Evolutionary conservation across 2,797 vertebrate genomes (phyloP).

Genomic region (Rhinogobio ventralis): DNA sequence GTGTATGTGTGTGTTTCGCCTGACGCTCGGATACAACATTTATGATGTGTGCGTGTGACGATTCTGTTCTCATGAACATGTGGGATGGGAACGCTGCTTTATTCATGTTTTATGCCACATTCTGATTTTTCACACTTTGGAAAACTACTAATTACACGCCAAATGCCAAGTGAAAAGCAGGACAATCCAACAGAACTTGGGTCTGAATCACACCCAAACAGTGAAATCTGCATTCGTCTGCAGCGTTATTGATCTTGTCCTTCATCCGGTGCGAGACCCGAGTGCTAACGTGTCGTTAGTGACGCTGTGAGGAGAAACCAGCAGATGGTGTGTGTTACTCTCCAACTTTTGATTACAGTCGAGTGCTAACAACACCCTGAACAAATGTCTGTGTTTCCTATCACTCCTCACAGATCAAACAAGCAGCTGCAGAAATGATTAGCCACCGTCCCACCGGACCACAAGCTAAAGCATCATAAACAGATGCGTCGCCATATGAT

Average conservation of each 20-base stretch:
- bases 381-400: neutral
- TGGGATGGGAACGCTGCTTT: neutral
- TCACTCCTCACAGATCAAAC: neutral
- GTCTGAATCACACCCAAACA: neutral
- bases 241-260: neutral
- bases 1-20: too few relatives aligned
- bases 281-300: neutral
- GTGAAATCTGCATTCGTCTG: neutral
- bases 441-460: neutral
- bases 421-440: neutral
- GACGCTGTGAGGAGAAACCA: neutral
- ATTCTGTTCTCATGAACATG: neutral
- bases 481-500: neutral
- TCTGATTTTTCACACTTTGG: neutral
- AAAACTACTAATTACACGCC: neutral
- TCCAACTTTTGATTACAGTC: conserved; percentile 31
- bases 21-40: neutral
- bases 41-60: neutral
- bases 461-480: neutral
- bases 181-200: neutral
- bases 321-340: conserved; percentile 17
- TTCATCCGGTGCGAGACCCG: neutral
- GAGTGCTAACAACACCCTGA: conserved; percentile 21
- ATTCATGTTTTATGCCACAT: too few relatives aligned
- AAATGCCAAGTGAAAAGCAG: neutral